Conservation (phyloP, 53 echinoderm and acorn worm genomes). For the Stichopus horrens region DNA sequence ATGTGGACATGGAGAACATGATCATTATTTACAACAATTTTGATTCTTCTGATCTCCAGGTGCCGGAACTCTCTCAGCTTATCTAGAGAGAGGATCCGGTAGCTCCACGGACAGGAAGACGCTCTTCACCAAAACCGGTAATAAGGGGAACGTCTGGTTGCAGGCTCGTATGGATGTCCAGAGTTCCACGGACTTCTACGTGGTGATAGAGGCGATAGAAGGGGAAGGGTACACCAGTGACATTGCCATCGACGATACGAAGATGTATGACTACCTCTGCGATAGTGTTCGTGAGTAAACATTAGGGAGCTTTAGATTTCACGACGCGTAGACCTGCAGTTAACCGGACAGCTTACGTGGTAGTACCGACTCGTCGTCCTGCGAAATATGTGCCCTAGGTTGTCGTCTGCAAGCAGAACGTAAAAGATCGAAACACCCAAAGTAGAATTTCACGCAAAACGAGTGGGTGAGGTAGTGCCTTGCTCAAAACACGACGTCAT, state of each 20-base stretch:
- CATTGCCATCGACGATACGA: slow-evolving; percentile 78
- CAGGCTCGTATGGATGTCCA: slow-evolving; percentile 51
- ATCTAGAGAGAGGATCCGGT: not conserved
- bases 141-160: slow-evolving; percentile 71
- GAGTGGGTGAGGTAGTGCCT: too few species aligned
- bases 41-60: not conserved
- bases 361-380: too few species aligned
- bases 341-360: too few species aligned
- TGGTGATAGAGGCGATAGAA: slow-evolving; percentile 48
- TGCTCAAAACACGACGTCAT: too few species aligned
- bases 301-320: too few species aligned
- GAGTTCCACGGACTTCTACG: slow-evolving; percentile 27
- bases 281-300: slow-evolving; percentile 16
- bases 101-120: slow-evolving; percentile 5
- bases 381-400: too few species aligned
- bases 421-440: too few species aligned
- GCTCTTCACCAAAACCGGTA: slow-evolving; percentile 50
- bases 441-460: too few species aligned
- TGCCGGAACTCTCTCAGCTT: slow-evolving; percentile 37
- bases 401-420: too few species aligned
- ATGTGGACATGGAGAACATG: too few species aligned
- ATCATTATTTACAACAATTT: too few species aligned
- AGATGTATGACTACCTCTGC: slow-evolving; percentile 26
- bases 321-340: too few species aligned
- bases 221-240: slow-evolving; percentile 46